phyloP scores from a whole-genome alignment of 2,888 invertebrate genomes.

The Xestia rhomboidea region DNA sequence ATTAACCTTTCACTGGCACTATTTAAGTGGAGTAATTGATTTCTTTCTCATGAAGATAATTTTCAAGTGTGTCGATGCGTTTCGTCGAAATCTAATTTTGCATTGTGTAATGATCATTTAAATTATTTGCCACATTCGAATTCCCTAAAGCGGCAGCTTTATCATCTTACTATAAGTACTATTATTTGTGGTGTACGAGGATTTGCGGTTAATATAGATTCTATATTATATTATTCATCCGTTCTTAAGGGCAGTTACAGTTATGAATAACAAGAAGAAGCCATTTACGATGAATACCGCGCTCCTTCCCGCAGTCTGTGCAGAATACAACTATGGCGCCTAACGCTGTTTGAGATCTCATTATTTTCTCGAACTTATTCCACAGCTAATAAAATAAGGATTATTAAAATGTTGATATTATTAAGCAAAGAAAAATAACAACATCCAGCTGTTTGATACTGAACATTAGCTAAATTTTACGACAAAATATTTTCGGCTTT shows the following conservation, averaged over 20 bases:
- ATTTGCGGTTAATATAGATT: not conserved
- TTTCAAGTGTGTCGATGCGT: constrained; percentile 61
- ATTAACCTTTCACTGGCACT: constrained; percentile 85
- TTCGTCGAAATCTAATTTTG: constrained; percentile 47
- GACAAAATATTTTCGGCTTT: constrained; percentile 43
- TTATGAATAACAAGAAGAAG: constrained; percentile 47
- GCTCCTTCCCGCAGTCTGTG: constrained; percentile 18
- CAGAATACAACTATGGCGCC: constrained; percentile 45
- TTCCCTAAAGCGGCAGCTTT: constrained; percentile 8
- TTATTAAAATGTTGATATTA: constrained; percentile 17
- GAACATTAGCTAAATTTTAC: constrained; percentile 54
- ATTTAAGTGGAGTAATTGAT: constrained; percentile 82
- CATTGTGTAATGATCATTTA: constrained; percentile 17
- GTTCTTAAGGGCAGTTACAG: constrained; percentile 9
- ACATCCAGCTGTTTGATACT: constrained; percentile 44
- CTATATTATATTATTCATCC: constrained; percentile 15
- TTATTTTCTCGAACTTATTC: constrained; percentile 35
- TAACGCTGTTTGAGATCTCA: constrained; percentile 37
- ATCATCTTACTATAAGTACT: not conserved
- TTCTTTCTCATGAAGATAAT: constrained; percentile 74
- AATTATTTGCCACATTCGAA: constrained; percentile 38
- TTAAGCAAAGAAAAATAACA: constrained; percentile 21
- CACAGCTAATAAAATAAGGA: constrained; percentile 11
- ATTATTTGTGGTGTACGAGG: constrained; percentile 3
- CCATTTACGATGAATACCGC: constrained; percentile 13